These are phyloP conservation scores for Alaudala cheleensis DNA, from an alignment of 2,113 vertebrate genomes.

Conservation along the genomic window DNA sequence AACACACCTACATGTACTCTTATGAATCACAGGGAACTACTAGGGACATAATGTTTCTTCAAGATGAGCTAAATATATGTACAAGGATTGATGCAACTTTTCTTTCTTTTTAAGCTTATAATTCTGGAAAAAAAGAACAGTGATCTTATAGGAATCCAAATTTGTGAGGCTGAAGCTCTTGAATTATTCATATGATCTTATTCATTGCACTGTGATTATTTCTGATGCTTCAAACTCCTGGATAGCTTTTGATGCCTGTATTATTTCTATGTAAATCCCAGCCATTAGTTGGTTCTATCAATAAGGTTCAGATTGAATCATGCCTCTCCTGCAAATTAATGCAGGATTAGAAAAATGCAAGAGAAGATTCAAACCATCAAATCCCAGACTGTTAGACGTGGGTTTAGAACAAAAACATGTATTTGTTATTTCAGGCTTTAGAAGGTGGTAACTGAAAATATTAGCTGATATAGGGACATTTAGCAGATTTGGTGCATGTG, in stretches of 20 bases:
- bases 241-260: conserved; percentile 55
- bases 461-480: not conserved
- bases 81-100: not conserved
- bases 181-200: conserved; percentile 61
- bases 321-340: conserved; percentile 28
- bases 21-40: not conserved
- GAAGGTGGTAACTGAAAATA: conserved; percentile 14
- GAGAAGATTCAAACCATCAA: conserved; percentile 4
- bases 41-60: not conserved
- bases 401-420: conserved; percentile 23
- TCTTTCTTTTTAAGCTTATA: not conserved
- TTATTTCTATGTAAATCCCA: conserved; percentile 67
- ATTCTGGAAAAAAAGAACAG: not conserved
- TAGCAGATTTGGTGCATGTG: not conserved
- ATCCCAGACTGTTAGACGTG: not conserved
- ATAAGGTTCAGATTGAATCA: conserved; percentile 55
- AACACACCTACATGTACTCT: not conserved
- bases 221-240: conserved; percentile 55
- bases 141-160: conserved; percentile 44
- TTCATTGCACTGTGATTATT: conserved; percentile 54
- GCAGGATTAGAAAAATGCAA: conserved; percentile 1
- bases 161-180: conserved; percentile 12
- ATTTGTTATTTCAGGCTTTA: conserved; percentile 4
- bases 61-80: not conserved
- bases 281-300: conserved; percentile 57